These are phyloP conservation scores for Clepsis dumicolana DNA, from an alignment of 2,888 invertebrate genomes.

Conservation along the genomic window DNA sequence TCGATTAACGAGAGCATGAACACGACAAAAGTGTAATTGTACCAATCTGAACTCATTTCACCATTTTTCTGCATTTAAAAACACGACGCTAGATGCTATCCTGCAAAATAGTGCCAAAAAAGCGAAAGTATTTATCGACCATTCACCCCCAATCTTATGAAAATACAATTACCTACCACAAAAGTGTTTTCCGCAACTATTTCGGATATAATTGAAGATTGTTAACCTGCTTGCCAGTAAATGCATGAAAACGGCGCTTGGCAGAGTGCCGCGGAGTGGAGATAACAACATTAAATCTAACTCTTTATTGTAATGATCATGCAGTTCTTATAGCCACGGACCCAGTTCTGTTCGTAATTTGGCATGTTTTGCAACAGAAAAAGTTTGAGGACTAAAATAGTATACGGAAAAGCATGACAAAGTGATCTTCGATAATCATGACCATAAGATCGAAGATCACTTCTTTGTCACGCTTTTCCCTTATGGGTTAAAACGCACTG, in stretches of 20 bases:
- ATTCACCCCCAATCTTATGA: conserved; percentile 25
- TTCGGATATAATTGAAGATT: conserved; percentile 43
- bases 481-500: too few relatives aligned
- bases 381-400: conserved; percentile 6
- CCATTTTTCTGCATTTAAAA: not conserved
- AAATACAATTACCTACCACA: conserved; percentile 39
- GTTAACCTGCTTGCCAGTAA: conserved; percentile 42
- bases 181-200: conserved; percentile 37
- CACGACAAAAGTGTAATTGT: too few relatives aligned
- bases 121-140: conserved; percentile 26
- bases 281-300: conserved; percentile 43
- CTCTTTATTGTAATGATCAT: conserved; percentile 40
- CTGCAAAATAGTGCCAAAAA: not conserved
- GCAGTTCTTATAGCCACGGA: conserved; percentile 25
- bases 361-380: conserved; percentile 24
- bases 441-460: too few relatives aligned
- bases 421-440: too few relatives aligned
- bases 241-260: conserved; percentile 40
- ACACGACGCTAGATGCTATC: too few relatives aligned
- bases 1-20: too few relatives aligned
- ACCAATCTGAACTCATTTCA: too few relatives aligned
- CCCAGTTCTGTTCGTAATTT: conserved; percentile 20
- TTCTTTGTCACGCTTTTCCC: too few relatives aligned
- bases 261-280: conserved; percentile 35
- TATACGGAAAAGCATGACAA: not conserved